Evolutionary conservation across 2,797 vertebrate genomes (phyloP).

Genomic region (Sparus aurata): DNA sequence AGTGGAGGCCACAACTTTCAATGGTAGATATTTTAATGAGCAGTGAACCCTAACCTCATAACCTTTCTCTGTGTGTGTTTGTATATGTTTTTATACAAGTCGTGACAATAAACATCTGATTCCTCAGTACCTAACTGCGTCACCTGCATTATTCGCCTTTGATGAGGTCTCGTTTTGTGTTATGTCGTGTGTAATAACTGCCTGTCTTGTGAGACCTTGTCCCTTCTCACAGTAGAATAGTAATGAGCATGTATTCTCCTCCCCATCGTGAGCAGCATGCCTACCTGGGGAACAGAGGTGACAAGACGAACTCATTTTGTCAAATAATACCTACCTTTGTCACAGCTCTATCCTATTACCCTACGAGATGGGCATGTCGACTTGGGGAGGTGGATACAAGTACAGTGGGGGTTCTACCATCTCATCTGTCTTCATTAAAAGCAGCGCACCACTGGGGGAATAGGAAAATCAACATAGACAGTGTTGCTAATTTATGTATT

Average conservation of each 20-base stretch:
- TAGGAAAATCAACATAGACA: conserved; percentile 84
- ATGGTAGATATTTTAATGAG: conserved; percentile 30
- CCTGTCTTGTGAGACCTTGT: conserved; percentile 69
- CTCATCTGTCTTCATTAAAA: conserved; percentile 88
- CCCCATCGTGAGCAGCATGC: conserved; percentile 57
- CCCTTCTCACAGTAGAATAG: conserved; percentile 65
- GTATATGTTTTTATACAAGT: conserved; percentile 65
- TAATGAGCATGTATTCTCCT: conserved; percentile 80
- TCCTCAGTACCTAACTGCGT: conserved; percentile 50
- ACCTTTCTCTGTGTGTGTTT: conserved; percentile 33
- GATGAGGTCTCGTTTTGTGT: conserved; percentile 49
- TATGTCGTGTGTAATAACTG: conserved; percentile 68
- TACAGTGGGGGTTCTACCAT: conserved; percentile 74
- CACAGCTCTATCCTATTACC: conserved; percentile 78
- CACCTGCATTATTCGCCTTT: conserved; percentile 64
- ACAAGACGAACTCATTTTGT: conserved; percentile 76
- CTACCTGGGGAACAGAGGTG: conserved; percentile 76
- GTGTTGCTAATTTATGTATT: conserved; percentile 86
- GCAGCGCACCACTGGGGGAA: conserved; percentile 73
- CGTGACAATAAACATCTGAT: conserved; percentile 71
- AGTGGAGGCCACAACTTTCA: conserved; percentile 14
- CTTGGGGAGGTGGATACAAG: conserved; percentile 69
- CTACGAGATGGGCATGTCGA: conserved; percentile 64
- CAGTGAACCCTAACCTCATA: conserved; percentile 25
- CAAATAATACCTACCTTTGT: conserved; percentile 81